Conservation (phyloP, 2,888 invertebrate species). For the Torymus aiolomorphi region DNA sequence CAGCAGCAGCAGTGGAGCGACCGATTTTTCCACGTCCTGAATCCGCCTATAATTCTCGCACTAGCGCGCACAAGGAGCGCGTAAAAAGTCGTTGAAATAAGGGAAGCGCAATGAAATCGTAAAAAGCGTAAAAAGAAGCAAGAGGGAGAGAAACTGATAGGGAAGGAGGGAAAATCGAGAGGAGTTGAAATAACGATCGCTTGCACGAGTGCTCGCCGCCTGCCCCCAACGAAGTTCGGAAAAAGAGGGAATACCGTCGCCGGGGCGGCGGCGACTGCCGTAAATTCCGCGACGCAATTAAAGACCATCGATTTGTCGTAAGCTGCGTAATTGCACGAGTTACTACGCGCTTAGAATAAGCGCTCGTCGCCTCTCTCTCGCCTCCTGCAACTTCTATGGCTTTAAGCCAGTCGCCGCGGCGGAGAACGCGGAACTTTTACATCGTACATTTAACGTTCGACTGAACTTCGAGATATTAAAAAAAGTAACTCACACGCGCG, state of each 20-base stretch:
- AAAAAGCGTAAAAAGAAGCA: slow-evolving; percentile 10
- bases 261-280: slow-evolving; percentile 48
- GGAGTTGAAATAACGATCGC: slow-evolving; percentile 58
- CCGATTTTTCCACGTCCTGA: slow-evolving; percentile 16
- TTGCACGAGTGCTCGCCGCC: slow-evolving; percentile 33
- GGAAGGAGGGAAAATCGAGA: slow-evolving; percentile 35
- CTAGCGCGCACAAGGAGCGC: background rate
- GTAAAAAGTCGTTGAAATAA: slow-evolving; percentile 47
- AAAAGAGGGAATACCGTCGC: slow-evolving; percentile 51
- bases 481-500: slow-evolving; percentile 41
- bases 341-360: slow-evolving; percentile 73
- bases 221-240: slow-evolving; percentile 32
- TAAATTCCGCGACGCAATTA: slow-evolving; percentile 72
- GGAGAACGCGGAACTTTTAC: slow-evolving; percentile 47
- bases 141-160: background rate
- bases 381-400: slow-evolving; percentile 49
- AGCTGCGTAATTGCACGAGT: slow-evolving; percentile 74
- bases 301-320: slow-evolving; percentile 74
- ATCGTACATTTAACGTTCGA: slow-evolving; percentile 40
- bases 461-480: slow-evolving; percentile 47
- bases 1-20: background rate
- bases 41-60: no score
- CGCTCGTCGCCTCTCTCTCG: slow-evolving; percentile 57
- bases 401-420: slow-evolving; percentile 50
- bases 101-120: slow-evolving; percentile 41